These are phyloP conservation scores for Zosterops pallidus DNA, from an alignment of 2,113 vertebrate genomes.

Conservation along the genomic window DNA sequence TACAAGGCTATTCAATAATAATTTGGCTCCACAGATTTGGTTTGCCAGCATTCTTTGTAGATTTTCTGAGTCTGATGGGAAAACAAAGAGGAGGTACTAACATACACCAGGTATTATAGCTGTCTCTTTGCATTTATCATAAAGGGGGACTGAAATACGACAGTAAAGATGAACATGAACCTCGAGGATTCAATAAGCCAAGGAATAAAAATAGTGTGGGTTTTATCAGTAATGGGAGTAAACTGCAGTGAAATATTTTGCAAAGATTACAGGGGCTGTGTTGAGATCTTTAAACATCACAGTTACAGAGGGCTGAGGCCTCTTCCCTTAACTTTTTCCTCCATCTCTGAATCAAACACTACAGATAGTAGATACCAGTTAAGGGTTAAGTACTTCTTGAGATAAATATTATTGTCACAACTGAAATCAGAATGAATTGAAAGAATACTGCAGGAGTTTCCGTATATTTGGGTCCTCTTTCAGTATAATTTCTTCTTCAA, in stretches of 20 bases:
- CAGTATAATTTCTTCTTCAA: background rate
- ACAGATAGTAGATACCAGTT: background rate
- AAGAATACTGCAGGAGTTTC: background rate
- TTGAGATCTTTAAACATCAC: background rate
- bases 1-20: background rate
- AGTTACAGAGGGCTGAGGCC: background rate
- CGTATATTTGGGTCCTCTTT: fast-evolving
- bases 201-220: background rate
- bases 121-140: background rate
- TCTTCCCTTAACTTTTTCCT: background rate
- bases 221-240: background rate
- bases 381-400: background rate
- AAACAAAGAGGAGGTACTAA: background rate
- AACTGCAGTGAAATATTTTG: background rate
- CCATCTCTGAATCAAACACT: background rate
- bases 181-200: background rate
- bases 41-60: background rate
- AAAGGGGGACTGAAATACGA: background rate
- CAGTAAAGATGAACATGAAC: background rate
- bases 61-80: background rate
- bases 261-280: background rate
- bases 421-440: background rate
- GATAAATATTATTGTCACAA: background rate
- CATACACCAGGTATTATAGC: background rate
- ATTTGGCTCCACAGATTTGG: background rate